phyloP scores from a whole-genome alignment of 1,140 invertebrate species.

The Plectrocnemia conspersa region DNA sequence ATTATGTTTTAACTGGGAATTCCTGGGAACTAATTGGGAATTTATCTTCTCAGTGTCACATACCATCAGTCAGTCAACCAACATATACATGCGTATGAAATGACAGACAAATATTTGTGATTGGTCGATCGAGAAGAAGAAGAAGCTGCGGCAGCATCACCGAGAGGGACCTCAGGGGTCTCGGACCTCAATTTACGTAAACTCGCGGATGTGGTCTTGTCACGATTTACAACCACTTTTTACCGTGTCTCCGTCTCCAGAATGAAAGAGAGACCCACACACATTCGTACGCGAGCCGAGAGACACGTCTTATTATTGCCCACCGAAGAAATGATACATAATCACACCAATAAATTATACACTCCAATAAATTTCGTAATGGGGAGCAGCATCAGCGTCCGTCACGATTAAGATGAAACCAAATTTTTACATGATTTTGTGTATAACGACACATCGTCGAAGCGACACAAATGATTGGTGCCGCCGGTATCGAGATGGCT shows the following conservation, averaged over 20 bases:
- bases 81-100: slow-evolving; percentile 8
- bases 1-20: too few relatives aligned
- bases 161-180: too few relatives aligned
- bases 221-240: slow-evolving; percentile 18
- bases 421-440: too few relatives aligned
- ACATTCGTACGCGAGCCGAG: slow-evolving; percentile 1
- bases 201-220: slow-evolving; percentile 14
- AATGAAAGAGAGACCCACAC: too few relatives aligned
- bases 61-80: too few relatives aligned
- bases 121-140: neutral
- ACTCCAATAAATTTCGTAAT: slow-evolving; percentile 21
- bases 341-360: slow-evolving; percentile 19
- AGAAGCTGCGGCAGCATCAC: slow-evolving; percentile 9
- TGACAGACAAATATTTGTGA: slow-evolving; percentile 12
- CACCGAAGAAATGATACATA: slow-evolving; percentile 15
- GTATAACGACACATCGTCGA: too few relatives aligned
- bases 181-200: slow-evolving; percentile 15
- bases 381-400: slow-evolving; percentile 13
- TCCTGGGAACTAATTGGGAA: too few relatives aligned
- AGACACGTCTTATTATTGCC: slow-evolving; percentile 5
- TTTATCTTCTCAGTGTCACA: too few relatives aligned
- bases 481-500: too few relatives aligned
- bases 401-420: too few relatives aligned
- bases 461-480: too few relatives aligned
- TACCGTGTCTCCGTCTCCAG: too few relatives aligned